These are phyloP conservation scores for Ormyrus thymus DNA, from an alignment of 2,888 invertebrate genomes.

Conservation along the genomic window DNA sequence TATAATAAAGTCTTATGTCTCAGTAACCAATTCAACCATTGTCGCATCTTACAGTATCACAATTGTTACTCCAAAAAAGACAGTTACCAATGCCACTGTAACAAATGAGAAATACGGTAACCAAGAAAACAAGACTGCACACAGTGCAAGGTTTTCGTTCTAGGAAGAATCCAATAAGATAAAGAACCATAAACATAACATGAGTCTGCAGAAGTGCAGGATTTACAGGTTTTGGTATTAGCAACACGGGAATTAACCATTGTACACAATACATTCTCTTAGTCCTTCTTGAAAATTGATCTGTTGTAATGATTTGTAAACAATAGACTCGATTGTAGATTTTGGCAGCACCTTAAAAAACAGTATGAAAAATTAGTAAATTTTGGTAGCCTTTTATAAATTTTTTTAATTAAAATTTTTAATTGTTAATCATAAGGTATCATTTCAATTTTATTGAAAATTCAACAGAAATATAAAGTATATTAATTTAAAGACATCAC, in stretches of 20 bases:
- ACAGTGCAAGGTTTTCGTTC: constrained; percentile 98
- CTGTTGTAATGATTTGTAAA: constrained; percentile 16
- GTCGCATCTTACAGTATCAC: constrained; percentile 77
- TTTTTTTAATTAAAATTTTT: too few relatives aligned
- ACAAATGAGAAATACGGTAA: constrained; percentile 94
- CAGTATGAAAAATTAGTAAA: too few relatives aligned
- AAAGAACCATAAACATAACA: constrained; percentile 97
- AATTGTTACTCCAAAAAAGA: constrained; percentile 91
- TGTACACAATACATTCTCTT: constrained; percentile 93
- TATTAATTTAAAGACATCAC: too few relatives aligned
- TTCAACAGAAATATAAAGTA: too few relatives aligned
- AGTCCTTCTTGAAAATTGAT: constrained; percentile 34
- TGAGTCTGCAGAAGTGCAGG: constrained; percentile 96
- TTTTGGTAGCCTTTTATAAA: too few relatives aligned
- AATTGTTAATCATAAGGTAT: too few relatives aligned
- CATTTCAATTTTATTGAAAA: too few relatives aligned
- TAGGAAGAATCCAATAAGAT: constrained; percentile 96
- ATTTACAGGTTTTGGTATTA: constrained; percentile 98
- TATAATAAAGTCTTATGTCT: constrained; percentile 36
- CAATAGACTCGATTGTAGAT: constrained; percentile 8
- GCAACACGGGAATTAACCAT: constrained; percentile 96
- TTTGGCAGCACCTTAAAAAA: constrained; percentile 36
- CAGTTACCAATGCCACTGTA: constrained; percentile 97
- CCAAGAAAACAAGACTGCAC: constrained; percentile 95
- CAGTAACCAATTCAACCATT: constrained; percentile 62